Evolutionary conservation across 2,888 invertebrate species (phyloP).

Genomic region (Zaprionus lineosus): DNA sequence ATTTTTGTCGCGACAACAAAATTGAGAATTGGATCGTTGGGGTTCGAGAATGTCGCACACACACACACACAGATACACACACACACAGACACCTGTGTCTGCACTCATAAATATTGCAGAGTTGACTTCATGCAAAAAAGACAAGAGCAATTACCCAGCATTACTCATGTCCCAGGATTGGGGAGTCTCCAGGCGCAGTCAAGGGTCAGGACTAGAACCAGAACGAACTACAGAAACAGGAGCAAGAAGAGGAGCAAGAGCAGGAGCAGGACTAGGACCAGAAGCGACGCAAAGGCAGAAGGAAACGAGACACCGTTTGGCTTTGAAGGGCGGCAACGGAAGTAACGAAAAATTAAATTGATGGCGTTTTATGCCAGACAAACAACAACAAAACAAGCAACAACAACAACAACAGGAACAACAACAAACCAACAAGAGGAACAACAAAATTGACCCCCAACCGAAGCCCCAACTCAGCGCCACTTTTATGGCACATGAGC

Average conservation of each 20-base stretch:
- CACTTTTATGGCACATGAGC: constrained; percentile 10
- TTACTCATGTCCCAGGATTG: constrained; percentile 32
- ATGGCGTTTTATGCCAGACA: constrained; percentile 56
- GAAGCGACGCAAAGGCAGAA: neutral
- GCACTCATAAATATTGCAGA: constrained; percentile 67
- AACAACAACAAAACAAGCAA: constrained; percentile 17
- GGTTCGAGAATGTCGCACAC: constrained; percentile 22
- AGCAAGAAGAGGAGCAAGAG: constrained; percentile 7
- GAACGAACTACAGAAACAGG: too few relatives aligned
- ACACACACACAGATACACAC: constrained; percentile 57
- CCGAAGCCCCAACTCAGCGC: constrained; percentile 17
- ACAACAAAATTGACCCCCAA: too few relatives aligned
- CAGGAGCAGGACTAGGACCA: neutral
- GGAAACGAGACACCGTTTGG: neutral
- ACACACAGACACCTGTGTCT: too few relatives aligned
- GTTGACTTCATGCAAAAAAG: constrained; percentile 29
- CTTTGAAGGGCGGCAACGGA: constrained; percentile 52
- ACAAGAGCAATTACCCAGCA: constrained; percentile 22
- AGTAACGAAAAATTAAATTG: constrained; percentile 65
- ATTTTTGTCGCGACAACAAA: constrained; percentile 34
- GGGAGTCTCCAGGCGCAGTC: too few relatives aligned
- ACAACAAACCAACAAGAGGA: neutral
- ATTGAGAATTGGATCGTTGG: constrained; percentile 35
- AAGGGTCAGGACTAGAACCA: constrained; percentile 6
- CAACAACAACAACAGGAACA: constrained; percentile 12